Evolutionary conservation across 1,140 invertebrate genomes (phyloP).

Genomic region (Ladona fulva): DNA sequence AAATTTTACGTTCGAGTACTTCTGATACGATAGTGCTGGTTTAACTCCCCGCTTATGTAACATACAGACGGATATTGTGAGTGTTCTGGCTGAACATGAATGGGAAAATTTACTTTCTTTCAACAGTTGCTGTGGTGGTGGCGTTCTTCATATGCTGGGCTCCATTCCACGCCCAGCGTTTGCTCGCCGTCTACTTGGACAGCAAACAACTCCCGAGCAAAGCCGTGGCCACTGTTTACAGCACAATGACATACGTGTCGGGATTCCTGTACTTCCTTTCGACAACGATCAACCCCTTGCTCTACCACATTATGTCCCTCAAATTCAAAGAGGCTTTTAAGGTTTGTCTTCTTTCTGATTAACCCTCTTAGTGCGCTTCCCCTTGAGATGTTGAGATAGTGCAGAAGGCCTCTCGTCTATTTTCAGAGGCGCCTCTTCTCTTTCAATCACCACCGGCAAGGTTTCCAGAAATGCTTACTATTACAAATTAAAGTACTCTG

Average conservation of each 20-base stretch:
- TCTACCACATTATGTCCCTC: constrained; percentile 86
- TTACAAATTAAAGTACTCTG: too few relatives aligned
- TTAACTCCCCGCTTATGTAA: too few relatives aligned
- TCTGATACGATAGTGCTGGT: too few relatives aligned
- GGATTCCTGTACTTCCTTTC: constrained; percentile 82
- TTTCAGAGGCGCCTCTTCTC: too few relatives aligned
- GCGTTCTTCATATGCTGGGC: constrained; percentile 96
- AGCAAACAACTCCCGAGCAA: constrained; percentile 48
- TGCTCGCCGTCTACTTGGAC: constrained; percentile 62
- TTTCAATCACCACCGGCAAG: too few relatives aligned
- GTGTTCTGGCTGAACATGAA: too few relatives aligned
- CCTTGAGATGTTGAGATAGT: too few relatives aligned
- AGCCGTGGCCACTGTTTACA: constrained; percentile 47
- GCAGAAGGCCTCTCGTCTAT: too few relatives aligned
- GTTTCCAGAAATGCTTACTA: too few relatives aligned
- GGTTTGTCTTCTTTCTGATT: neutral
- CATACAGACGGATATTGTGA: too few relatives aligned
- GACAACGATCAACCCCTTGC: constrained; percentile 79
- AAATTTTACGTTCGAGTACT: too few relatives aligned
- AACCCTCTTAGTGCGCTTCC: too few relatives aligned
- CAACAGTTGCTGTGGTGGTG: constrained; percentile 82
- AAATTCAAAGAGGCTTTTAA: constrained; percentile 74
- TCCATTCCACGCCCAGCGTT: constrained; percentile 86
- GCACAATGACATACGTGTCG: constrained; percentile 67
- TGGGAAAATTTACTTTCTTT: neutral